These are phyloP conservation scores for Erythrocercus mccallii DNA, from an alignment of 2,113 vertebrate species.

Conservation along the genomic window DNA sequence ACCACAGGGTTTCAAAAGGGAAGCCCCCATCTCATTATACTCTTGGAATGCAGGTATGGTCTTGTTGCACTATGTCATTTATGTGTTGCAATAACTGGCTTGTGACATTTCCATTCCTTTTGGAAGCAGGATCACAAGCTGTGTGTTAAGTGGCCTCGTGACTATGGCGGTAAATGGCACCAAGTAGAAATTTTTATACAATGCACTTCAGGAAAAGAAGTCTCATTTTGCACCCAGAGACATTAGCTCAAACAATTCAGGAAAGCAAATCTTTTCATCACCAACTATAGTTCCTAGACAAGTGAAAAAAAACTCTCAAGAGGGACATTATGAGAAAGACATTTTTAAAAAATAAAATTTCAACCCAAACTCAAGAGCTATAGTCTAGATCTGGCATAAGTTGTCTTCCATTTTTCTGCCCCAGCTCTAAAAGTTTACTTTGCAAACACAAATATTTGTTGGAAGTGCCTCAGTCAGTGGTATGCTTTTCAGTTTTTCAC, in stretches of 20 bases:
- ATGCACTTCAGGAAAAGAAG: not conserved
- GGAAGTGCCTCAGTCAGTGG: not conserved
- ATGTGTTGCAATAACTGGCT: not conserved
- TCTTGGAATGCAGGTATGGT: not conserved
- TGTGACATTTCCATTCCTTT: not conserved
- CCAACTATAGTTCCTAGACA: not conserved
- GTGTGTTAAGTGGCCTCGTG: not conserved
- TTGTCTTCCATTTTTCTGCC: not conserved
- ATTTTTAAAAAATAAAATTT: not conserved
- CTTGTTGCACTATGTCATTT: not conserved
- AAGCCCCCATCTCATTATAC: not conserved
- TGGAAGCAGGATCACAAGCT: not conserved
- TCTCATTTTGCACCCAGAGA: not conserved
- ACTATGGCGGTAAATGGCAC: not conserved
- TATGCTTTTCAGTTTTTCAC: not conserved
- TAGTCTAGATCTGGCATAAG: not conserved
- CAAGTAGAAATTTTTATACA: not conserved
- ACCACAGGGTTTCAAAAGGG: not conserved
- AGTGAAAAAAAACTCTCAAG: not conserved
- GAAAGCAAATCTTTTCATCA: not conserved
- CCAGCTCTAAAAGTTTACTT: not conserved
- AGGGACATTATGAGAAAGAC: not conserved
- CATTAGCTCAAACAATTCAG: not conserved
- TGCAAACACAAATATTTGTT: not conserved
- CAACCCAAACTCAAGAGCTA: not conserved